Percentiles rank a stretch among this genome's conserved stretches.
phyloP scores from a whole-genome alignment of 2,113 vertebrate species.

The Hemibates koningsi region DNA sequence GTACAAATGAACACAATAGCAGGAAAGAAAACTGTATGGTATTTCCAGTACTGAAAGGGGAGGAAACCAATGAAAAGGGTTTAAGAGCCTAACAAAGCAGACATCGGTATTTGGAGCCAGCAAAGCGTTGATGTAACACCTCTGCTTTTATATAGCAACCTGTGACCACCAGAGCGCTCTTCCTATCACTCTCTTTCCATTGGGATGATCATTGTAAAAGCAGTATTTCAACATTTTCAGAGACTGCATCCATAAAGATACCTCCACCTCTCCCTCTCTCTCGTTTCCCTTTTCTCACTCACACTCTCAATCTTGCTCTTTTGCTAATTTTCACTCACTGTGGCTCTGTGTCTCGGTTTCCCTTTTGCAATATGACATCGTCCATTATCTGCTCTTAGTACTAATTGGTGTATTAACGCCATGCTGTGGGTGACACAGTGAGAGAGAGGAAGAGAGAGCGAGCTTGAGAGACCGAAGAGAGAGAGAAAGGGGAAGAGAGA shows the following conservation, averaged over 20 bases:
- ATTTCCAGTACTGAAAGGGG: constrained; percentile 12
- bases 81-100: constrained; percentile 46
- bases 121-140: constrained; percentile 50
- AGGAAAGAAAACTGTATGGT: background rate
- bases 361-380: constrained; percentile 70
- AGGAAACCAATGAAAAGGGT: constrained; percentile 38
- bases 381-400: constrained; percentile 79
- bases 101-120: constrained; percentile 36
- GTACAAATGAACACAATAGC: constrained; percentile 9
- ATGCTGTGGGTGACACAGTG: constrained; percentile 72
- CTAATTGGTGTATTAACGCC: constrained; percentile 79
- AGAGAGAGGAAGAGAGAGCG: constrained; percentile 45
- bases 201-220: constrained; percentile 42
- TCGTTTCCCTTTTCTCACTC: constrained; percentile 1
- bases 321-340: constrained; percentile 39
- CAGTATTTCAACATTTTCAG: constrained; percentile 52
- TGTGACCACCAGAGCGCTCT: constrained; percentile 31
- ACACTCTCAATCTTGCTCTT: constrained; percentile 16
- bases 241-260: constrained; percentile 43
- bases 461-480: constrained; percentile 3
- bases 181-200: constrained; percentile 36
- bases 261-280: background rate
- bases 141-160: constrained; percentile 54
- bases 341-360: constrained; percentile 50
- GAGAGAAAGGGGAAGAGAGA: constrained; percentile 18